These are phyloP conservation scores for Sisyra terminalis DNA, from an alignment of 2,888 invertebrate genomes.

Conservation along the genomic window DNA sequence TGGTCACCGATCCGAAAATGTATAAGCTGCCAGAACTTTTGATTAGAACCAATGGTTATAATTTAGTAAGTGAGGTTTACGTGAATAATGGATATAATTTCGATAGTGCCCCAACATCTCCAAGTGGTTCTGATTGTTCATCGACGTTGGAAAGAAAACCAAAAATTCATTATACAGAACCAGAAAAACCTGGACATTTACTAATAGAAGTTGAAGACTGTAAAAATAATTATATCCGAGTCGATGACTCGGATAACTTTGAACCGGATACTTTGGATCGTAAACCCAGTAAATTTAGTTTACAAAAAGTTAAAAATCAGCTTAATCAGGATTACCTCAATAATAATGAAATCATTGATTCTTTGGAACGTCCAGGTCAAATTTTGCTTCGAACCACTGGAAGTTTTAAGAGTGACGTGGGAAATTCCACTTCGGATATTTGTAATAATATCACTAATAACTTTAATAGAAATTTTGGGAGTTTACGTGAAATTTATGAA, in stretches of 20 bases:
- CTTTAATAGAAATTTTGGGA: constrained; percentile 39
- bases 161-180: constrained; percentile 33
- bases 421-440: constrained; percentile 13
- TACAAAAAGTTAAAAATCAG: constrained; percentile 13
- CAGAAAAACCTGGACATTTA: constrained; percentile 55
- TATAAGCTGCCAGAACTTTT: constrained; percentile 35
- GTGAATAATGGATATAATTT: constrained; percentile 59
- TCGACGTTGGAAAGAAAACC: constrained; percentile 36
- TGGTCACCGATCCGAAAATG: constrained; percentile 19
- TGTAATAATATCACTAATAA: constrained; percentile 21
- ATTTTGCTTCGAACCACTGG: constrained; percentile 51
- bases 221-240: constrained; percentile 55
- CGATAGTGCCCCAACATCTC: constrained; percentile 38
- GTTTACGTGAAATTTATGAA: constrained; percentile 59
- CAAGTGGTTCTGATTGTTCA: constrained; percentile 36
- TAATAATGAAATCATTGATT: constrained; percentile 32
- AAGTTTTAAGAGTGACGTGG: constrained; percentile 44
- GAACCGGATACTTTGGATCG: constrained; percentile 77
- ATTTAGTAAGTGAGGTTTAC: constrained; percentile 61
- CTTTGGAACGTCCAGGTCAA: constrained; percentile 35
- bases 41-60: constrained; percentile 36
- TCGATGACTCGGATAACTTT: constrained; percentile 66
- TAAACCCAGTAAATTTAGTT: constrained; percentile 44
- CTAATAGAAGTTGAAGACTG: constrained; percentile 74
- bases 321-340: constrained; percentile 23